Percentiles rank a stretch among this genome's conserved stretches.
Conservation (phyloP, 1,140 invertebrate genomes). For the Leptinotarsa texana region DNA sequence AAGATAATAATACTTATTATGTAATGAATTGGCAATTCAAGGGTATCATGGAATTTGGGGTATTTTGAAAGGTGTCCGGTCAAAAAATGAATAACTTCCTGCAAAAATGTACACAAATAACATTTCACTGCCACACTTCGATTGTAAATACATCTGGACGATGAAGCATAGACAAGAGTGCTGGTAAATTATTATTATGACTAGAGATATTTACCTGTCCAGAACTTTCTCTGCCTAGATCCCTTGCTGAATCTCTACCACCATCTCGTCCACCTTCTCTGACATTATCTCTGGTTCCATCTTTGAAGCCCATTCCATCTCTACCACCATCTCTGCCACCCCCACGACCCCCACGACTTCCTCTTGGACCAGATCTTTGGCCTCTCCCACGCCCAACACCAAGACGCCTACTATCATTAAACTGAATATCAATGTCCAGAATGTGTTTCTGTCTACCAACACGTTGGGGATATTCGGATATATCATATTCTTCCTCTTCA, state of each 20-base stretch:
- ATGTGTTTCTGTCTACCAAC: slow-evolving; percentile 86
- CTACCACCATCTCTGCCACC: not conserved
- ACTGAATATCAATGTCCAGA: slow-evolving; percentile 88
- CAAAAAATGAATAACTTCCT: too few species aligned
- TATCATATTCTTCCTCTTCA: slow-evolving; percentile 73
- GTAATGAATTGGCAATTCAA: too few species aligned
- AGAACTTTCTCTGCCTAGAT: not conserved
- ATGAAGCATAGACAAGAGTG: too few species aligned
- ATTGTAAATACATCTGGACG: too few species aligned
- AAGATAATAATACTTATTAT: too few species aligned
- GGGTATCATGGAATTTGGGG: too few species aligned
- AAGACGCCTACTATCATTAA: slow-evolving; percentile 78
- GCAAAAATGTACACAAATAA: too few species aligned
- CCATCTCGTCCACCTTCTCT: not conserved
- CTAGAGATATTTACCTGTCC: not conserved
- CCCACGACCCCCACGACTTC: slow-evolving; percentile 37
- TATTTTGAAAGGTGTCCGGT: too few species aligned
- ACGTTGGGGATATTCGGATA: slow-evolving; percentile 81
- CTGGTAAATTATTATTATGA: too few species aligned
- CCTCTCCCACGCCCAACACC: slow-evolving; percentile 66
- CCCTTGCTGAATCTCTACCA: not conserved
- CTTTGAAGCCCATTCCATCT: not conserved
- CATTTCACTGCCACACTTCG: too few species aligned
- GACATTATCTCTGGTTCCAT: not conserved
- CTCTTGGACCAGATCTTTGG: slow-evolving; percentile 51